Evolutionary conservation across 2,113 vertebrate species (phyloP), one percentile per base, ranked within the genome.

Genomic region (Rhizomys pruinosus): DNA sequence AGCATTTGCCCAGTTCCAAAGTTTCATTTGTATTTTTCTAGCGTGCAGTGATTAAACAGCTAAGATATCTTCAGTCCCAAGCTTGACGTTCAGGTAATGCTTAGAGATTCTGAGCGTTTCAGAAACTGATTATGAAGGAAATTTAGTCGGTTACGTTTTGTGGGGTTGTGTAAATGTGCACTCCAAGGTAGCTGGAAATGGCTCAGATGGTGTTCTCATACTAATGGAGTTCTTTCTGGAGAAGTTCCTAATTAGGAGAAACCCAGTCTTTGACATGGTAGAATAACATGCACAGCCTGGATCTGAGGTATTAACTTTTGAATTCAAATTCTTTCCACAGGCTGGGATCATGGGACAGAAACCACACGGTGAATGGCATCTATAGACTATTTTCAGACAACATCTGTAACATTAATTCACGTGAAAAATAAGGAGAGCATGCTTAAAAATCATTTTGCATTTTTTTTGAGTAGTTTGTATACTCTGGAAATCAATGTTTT

Each of bases 11-110:
- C 71, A 27, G 5, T 74, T 77, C 71, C 63, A 52, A 89, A 86
- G 80, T 80, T 73, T 93, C 59, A 42, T 79, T 94, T 82, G 44
- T 52, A 74, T 68, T 94, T 91, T 93, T 39, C 85, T 68, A 42
- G 84, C 94, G 89, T 78, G 11, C 77, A 19, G 27, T 52, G 78
- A 95, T 87, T 90, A 82, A 87, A 92, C 42, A 66, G 61, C 74
- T 80, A 71, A 77, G 57, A 78, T 81, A 74, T 2, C 10, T 79
- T 76, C 27, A 69, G 77, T 90, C 57, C 47, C 63, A 52, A 78
- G 80, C 20, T 71, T 85, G 84, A 66, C 44, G 82, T 66, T 92
- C 89, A 84, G 72, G 87, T 88, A 88, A 61, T 13, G 39, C 25
- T 85, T n/a, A 44, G 39, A 27, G 85, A 44, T 90, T 85, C 52